These are phyloP conservation scores for Tipula vernalis DNA, from an alignment of 2,888 invertebrate genomes.

Conservation along the genomic window DNA sequence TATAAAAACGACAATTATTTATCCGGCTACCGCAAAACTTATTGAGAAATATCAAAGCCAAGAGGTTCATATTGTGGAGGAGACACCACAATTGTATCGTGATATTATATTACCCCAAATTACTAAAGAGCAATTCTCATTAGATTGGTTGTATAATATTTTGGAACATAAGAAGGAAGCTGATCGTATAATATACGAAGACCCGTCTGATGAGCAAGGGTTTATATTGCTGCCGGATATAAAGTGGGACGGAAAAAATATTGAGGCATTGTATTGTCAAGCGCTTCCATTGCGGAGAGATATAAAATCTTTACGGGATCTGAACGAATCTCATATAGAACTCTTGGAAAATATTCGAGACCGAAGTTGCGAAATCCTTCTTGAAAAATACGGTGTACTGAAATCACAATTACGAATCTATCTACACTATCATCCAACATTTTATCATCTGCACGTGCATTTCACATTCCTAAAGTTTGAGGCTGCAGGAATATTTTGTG, in stretches of 20 bases:
- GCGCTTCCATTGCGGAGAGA: slow-evolving; percentile 63
- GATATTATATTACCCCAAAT: slow-evolving; percentile 67
- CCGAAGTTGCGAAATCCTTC: slow-evolving; percentile 62
- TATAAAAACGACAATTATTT: slow-evolving; percentile 78
- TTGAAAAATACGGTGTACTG: slow-evolving; percentile 60
- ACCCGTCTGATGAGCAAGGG: slow-evolving; percentile 57
- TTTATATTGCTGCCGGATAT: slow-evolving; percentile 87
- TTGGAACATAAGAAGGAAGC: slow-evolving; percentile 80
- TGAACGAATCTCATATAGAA: slow-evolving; percentile 63
- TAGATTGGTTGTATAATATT: slow-evolving; percentile 97
- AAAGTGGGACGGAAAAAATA: slow-evolving; percentile 80
- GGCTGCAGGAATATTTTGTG: slow-evolving; percentile 69
- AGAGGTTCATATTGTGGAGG: slow-evolving; percentile 60
- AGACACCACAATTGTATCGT: slow-evolving; percentile 72
- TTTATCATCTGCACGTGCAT: slow-evolving; percentile 93
- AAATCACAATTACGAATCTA: slow-evolving; percentile 66
- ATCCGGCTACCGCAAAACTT: slow-evolving; percentile 88
- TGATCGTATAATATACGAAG: slow-evolving; percentile 77
- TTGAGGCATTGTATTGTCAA: slow-evolving; percentile 71
- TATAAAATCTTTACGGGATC: slow-evolving; percentile 75
- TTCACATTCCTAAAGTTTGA: slow-evolving; percentile 71
- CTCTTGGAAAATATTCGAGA: slow-evolving; percentile 68
- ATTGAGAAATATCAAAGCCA: slow-evolving; percentile 74
- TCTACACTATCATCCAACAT: slow-evolving; percentile 93
- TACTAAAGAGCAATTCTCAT: slow-evolving; percentile 55